Conservation (phyloP, 2,888 invertebrate genomes). For the Mesorhabditis spiculigera region DNA sequence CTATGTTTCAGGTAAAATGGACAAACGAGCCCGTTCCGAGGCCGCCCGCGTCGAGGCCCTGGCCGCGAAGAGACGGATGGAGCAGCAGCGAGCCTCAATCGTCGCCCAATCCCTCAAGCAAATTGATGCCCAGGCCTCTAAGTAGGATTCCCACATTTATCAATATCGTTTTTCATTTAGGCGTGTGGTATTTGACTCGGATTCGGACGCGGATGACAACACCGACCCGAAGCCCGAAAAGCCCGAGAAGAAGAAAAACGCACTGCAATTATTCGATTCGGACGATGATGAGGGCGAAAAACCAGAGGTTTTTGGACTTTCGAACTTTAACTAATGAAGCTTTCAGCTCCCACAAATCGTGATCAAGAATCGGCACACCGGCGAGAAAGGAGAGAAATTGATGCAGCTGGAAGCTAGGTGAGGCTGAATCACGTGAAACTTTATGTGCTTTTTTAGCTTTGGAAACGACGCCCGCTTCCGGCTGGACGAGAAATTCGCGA, state of each 20-base stretch:
- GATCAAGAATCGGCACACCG: neutral
- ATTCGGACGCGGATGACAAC: neutral
- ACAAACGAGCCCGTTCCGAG: neutral
- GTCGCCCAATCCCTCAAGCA: neutral
- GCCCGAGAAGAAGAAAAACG: neutral
- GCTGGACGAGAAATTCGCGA: neutral
- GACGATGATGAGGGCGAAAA: neutral
- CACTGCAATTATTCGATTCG: neutral
- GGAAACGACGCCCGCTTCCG: neutral
- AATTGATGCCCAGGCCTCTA: neutral
- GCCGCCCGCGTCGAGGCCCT: neutral
- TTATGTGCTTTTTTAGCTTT: neutral
- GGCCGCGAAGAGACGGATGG: neutral
- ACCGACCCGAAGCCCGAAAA: neutral
- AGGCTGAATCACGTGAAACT: neutral
- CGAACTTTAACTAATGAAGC: neutral
- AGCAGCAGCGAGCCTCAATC: constrained; percentile 4
- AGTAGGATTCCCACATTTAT: neutral
- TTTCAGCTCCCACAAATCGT: no score
- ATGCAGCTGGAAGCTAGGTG: neutral
- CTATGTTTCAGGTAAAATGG: neutral
- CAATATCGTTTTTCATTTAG: neutral
- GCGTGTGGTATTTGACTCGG: neutral
- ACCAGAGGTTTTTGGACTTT: neutral
- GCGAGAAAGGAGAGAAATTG: neutral